phyloP scores from a whole-genome alignment of 37 sponge, comb jelly and placozoan genomes.

The Agelas oroides region DNA sequence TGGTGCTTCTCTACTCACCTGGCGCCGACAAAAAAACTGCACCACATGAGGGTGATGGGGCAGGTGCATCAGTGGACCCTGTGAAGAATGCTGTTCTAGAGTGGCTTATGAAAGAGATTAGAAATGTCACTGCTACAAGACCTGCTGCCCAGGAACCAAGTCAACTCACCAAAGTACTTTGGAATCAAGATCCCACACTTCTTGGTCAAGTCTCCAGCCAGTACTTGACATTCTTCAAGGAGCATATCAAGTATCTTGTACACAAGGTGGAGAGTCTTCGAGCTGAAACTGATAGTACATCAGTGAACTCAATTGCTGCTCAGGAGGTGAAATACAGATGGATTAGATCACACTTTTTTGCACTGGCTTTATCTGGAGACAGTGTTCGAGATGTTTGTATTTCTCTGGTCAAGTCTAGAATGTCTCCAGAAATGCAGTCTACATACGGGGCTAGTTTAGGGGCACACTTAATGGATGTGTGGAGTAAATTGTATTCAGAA shows the following conservation, averaged over 20 bases:
- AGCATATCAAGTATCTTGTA: slow-evolving; percentile 23
- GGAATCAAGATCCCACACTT: slow-evolving; percentile 2
- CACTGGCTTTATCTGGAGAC: slow-evolving; percentile 13
- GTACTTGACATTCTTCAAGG: slow-evolving; percentile 32
- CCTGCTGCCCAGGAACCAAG: too few relatives aligned
- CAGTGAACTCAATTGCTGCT: slow-evolving; percentile 1
- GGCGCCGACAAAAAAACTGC: not conserved
- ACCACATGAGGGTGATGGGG: not conserved
- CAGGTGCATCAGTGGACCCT: not conserved
- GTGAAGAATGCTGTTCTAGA: slow-evolving; percentile 1
- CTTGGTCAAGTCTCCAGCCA: slow-evolving; percentile 20
- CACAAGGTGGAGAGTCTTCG: not conserved
- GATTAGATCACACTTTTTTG: not conserved
- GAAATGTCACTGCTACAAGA: not conserved
- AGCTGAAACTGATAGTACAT: not conserved
- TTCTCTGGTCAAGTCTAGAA: not conserved
- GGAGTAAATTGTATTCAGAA: not conserved
- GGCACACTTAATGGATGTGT: not conserved
- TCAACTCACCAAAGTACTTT: too few relatives aligned
- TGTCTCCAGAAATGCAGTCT: not conserved
- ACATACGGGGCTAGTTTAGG: not conserved
- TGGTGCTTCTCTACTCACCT: not conserved
- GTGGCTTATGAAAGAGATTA: not conserved
- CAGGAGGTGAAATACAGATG: too few relatives aligned
- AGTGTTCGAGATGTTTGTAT: slow-evolving; percentile 23